Conservation (phyloP, 2,113 vertebrate genomes). For the Anolis carolinensis region DNA sequence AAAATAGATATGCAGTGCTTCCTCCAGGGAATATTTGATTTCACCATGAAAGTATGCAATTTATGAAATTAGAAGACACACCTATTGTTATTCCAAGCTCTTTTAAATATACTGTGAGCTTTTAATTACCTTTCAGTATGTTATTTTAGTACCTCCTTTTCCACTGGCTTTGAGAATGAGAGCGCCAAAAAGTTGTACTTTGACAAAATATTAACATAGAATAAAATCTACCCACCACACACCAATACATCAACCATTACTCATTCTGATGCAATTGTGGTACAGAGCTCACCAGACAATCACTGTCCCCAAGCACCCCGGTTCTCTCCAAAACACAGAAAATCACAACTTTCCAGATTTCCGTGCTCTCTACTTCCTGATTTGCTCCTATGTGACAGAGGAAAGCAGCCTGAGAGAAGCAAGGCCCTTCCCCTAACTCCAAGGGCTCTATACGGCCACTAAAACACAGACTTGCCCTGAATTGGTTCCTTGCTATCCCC, state of each 20-base stretch:
- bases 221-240: background rate
- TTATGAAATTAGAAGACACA: conserved; percentile 38
- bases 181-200: background rate
- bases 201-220: background rate
- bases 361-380: too few relatives aligned
- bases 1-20: conserved; percentile 6
- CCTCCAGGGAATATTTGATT: conserved; percentile 24
- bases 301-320: too few relatives aligned
- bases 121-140: conserved; percentile 17
- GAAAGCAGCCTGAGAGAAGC: too few relatives aligned
- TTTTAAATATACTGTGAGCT: background rate
- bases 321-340: too few relatives aligned
- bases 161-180: conserved; percentile 15
- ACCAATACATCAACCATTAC: background rate
- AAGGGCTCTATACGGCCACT: too few relatives aligned
- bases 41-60: conserved; percentile 23
- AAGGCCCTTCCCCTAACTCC: background rate
- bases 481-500: too few relatives aligned
- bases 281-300: background rate
- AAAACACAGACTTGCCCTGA: too few relatives aligned
- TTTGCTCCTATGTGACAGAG: too few relatives aligned
- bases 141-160: conserved; percentile 34
- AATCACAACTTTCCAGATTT: too few relatives aligned
- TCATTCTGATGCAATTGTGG: background rate
- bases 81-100: conserved; percentile 42